Percentiles rank a stretch among this genome's conserved stretches.
phyloP scores from a whole-genome alignment of 2,888 invertebrate genomes.

The Drymonia ruficornis region DNA sequence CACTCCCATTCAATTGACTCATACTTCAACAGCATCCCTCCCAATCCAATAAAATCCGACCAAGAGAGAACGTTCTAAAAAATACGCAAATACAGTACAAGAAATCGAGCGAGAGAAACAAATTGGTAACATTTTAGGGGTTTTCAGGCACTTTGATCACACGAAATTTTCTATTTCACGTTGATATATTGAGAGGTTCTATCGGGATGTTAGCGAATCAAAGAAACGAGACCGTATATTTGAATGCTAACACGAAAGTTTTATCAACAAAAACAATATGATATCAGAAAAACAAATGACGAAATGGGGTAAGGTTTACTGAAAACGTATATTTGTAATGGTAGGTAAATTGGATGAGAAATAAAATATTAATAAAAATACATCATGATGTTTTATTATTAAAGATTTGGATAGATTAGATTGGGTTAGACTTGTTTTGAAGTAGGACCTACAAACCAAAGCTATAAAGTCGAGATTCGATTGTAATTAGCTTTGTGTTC shows the following conservation, averaged over 20 bases:
- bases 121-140: slow-evolving; percentile 54
- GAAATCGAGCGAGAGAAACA: slow-evolving; percentile 39
- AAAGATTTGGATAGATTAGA: too few relatives aligned
- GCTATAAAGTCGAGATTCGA: slow-evolving; percentile 11
- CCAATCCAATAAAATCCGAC: slow-evolving; percentile 2
- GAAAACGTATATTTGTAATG: too few relatives aligned
- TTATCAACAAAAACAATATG: too few relatives aligned
- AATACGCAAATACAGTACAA: slow-evolving; percentile 13
- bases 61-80: slow-evolving; percentile 4
- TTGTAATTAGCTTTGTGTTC: neutral
- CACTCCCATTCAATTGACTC: neutral
- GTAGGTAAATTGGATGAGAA: too few relatives aligned
- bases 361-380: too few relatives aligned
- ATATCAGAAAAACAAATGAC: too few relatives aligned
- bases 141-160: slow-evolving; percentile 52
- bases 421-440: too few relatives aligned
- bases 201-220: slow-evolving; percentile 30
- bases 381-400: too few relatives aligned
- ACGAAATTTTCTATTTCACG: slow-evolving; percentile 42
- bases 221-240: slow-evolving; percentile 28
- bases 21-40: neutral
- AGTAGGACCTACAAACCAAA: too few relatives aligned
- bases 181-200: slow-evolving; percentile 40
- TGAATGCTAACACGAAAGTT: slow-evolving; percentile 8
- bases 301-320: too few relatives aligned